Base-by-base conservation (phyloP, 2,797 vertebrate species). In the Argyrosomus regius region DNA sequence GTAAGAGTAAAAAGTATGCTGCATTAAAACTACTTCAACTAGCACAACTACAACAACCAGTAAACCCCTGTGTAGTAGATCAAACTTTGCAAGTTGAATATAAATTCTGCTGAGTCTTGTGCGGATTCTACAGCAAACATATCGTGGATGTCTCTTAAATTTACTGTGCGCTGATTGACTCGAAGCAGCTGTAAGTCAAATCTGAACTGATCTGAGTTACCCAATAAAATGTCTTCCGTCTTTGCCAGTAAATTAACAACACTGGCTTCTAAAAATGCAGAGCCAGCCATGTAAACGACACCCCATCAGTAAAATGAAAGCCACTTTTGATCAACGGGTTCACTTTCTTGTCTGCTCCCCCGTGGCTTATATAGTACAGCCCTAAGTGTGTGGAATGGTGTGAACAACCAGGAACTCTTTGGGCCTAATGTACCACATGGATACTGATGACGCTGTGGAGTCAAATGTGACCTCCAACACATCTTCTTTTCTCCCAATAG, bases 351-450 rank as follows among this genome's bases (percentile, higher is more conserved):
- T 59, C 41, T 3, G 28, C 77, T 90, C 91, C 89, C 90, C 50
- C 0, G 77, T 28, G 89, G 87, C 83, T 85, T 81, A 75, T 87
- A 79, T 78, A 83, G 85, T 76, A 72, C 76, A 75, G 75, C 68
- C 85, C 62, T 88, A 88, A 92, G 86, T 89, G 86, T 87, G 60
- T 87, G 88, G 91, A 93, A 94, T 92, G 93, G 92, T 92, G 93
- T 72, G 91, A 95, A 94, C 94, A 95, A 81, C 85, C 69, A n/a
- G 64, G 88, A 81, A 81, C 87, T 80, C 73, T 54, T 54, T 66
- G 35, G 28, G 72, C 49, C 82, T 74, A 50, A 43, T 71, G 75
- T 46, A 43, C 58, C 77, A 48, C 83, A 45, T 49, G 61, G 81
- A 85, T 78, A 72, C 72, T 59, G 72, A 74, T 63, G 70, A 77